These are phyloP conservation scores for Argyrosomus japonicus DNA, from an alignment of 2,113 vertebrate species.

Conservation along the genomic window DNA sequence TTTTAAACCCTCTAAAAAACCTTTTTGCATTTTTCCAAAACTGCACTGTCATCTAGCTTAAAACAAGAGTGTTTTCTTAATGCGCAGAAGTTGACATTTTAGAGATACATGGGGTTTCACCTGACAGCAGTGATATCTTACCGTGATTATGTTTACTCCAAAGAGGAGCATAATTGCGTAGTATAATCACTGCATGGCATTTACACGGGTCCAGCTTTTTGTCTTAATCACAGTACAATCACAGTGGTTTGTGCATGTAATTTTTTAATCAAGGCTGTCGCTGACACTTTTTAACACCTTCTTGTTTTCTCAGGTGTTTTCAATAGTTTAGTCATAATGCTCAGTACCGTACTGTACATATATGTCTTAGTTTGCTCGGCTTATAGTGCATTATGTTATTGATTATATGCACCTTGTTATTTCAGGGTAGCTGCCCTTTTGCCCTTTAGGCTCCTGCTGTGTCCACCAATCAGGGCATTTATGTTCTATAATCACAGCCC, in stretches of 20 bases:
- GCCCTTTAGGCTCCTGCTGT: conserved; percentile 24
- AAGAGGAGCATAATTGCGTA: conserved; percentile 41
- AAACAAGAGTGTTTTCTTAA: conserved; percentile 1
- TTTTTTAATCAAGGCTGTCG: conserved; percentile 47
- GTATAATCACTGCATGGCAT: conserved; percentile 55
- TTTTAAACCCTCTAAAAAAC: not conserved
- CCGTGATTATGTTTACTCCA: conserved; percentile 58
- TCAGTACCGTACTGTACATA: not conserved
- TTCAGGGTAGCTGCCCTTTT: conserved; percentile 7
- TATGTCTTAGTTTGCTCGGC: not conserved
- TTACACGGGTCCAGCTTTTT: conserved; percentile 45
- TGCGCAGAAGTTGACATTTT: conserved; percentile 39
- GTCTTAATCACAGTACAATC: conserved; percentile 47
- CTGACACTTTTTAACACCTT: conserved; percentile 12
- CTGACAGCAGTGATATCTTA: conserved; percentile 26
- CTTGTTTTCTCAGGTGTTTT: conserved; percentile 17
- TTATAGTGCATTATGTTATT: not conserved
- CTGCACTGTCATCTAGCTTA: conserved; percentile 14
- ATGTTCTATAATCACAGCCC: not conserved
- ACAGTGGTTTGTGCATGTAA: conserved; percentile 26
- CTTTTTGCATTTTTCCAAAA: conserved; percentile 1
- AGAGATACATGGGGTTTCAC: conserved; percentile 14
- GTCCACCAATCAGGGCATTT: not conserved
- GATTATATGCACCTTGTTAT: not conserved
- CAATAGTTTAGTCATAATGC: not conserved